Percentiles rank a stretch among this genome's conserved stretches.
phyloP scores from a whole-genome alignment of 2,888 invertebrate species.

The Cataglyphis livida region DNA sequence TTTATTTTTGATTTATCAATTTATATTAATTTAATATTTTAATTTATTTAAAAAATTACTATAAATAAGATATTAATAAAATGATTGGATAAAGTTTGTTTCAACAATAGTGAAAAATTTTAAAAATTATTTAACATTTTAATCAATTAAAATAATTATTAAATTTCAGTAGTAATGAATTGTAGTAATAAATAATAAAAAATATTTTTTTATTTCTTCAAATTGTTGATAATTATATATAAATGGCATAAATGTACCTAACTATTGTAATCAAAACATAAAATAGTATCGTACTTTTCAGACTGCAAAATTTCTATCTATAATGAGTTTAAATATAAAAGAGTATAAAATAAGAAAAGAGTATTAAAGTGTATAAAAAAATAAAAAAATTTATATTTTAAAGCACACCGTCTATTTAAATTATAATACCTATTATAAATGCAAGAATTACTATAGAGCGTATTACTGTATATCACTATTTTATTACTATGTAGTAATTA shows the following conservation, averaged over 20 bases:
- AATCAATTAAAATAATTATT: neutral
- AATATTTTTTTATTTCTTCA: neutral
- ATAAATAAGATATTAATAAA: too few species aligned
- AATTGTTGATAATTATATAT: neutral
- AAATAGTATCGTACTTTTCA: too few species aligned
- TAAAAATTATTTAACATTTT: neutral
- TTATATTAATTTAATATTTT: too few species aligned
- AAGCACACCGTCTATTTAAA: neutral
- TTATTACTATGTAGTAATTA: too few species aligned
- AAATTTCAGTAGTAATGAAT: neutral
- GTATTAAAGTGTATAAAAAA: neutral
- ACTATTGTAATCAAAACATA: too few species aligned
- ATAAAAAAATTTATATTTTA: neutral
- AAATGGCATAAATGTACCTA: too few species aligned
- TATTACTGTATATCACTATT: neutral
- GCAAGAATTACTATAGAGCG: neutral
- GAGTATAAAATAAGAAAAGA: too few species aligned
- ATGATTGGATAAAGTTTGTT: neutral
- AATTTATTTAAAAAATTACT: too few species aligned
- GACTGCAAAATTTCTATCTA: neutral
- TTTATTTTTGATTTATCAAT: too few species aligned
- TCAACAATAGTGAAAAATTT: neutral
- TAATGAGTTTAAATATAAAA: neutral
- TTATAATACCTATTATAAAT: neutral
- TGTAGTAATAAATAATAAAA: too few species aligned